These are phyloP conservation scores for Phenganax subtilis DNA, from an alignment of 92 coral and sea anemone species.

Conservation along the genomic window DNA sequence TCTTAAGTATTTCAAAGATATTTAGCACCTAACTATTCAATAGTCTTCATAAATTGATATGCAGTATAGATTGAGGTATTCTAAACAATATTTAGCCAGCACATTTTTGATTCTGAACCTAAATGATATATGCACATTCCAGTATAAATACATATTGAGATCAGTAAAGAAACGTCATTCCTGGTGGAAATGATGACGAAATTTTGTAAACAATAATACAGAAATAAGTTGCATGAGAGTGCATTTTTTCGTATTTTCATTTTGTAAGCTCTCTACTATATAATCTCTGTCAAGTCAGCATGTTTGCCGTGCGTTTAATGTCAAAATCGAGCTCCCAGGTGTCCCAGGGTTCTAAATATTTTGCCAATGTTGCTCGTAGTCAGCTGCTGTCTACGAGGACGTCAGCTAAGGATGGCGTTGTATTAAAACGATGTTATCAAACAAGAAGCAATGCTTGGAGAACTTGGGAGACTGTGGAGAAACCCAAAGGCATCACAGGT, in stretches of 20 bases:
- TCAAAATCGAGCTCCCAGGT: background rate
- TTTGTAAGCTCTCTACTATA: too few species aligned
- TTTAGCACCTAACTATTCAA: too few species aligned
- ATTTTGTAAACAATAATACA: too few species aligned
- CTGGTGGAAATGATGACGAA: background rate
- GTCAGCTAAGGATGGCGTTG: constrained; percentile 19
- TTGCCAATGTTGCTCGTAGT: constrained; percentile 14
- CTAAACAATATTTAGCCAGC: too few species aligned
- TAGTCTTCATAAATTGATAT: too few species aligned
- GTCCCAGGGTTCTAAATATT: constrained; percentile 22
- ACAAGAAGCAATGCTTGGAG: constrained; percentile 64
- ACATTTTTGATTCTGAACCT: too few species aligned
- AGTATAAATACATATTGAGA: background rate
- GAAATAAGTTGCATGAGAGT: background rate
- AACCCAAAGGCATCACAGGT: constrained; percentile 93
- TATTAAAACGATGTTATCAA: constrained; percentile 32
- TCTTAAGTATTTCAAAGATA: too few species aligned
- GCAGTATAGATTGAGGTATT: too few species aligned
- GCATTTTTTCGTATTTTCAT: background rate
- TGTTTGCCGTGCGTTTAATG: constrained; percentile 14
- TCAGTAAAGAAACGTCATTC: background rate
- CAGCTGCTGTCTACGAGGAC: constrained; percentile 21
- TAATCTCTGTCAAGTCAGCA: background rate
- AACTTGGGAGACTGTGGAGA: constrained; percentile 86
- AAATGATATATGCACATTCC: background rate